Percentiles rank a stretch among this genome's conserved stretches.
Conservation (phyloP, 2,797 vertebrate genomes). For the Loriculus beryllinus region DNA sequence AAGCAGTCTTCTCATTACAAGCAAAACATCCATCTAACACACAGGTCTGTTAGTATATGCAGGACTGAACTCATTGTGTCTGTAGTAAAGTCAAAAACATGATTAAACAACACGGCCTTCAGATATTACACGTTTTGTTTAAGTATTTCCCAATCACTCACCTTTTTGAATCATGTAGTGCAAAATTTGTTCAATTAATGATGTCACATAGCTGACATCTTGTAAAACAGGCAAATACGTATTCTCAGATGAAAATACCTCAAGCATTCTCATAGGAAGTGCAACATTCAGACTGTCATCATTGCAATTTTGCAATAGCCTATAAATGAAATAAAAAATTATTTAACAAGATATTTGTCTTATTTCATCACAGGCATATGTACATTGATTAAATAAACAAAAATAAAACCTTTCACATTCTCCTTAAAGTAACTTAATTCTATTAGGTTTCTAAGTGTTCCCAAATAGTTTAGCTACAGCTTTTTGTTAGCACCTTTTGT, state of each 20-base stretch:
- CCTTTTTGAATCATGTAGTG: constrained; percentile 98
- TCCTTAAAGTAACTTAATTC: background rate
- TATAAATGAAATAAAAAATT: constrained; percentile 59
- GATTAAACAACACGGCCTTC: background rate
- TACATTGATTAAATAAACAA: background rate
- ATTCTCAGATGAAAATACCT: constrained; percentile 92
- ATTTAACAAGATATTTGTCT: background rate
- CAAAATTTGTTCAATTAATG: constrained; percentile 95
- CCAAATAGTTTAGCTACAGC: background rate
- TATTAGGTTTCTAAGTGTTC: background rate
- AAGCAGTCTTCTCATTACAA: background rate
- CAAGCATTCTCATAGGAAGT: constrained; percentile 97
- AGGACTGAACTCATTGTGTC: background rate
- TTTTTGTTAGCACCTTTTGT: background rate
- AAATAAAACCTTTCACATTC: background rate
- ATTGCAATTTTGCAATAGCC: constrained; percentile 86
- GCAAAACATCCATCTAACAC: background rate
- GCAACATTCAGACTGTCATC: constrained; percentile 92
- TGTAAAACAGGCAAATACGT: constrained; percentile 88
- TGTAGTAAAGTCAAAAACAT: background rate
- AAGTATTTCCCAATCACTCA: constrained; percentile 58
- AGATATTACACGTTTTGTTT: background rate
- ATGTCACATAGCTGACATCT: constrained; percentile 85
- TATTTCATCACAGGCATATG: background rate
- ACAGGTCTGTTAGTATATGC: background rate